Percentiles rank a stretch among this genome's conserved stretches.
These are phyloP conservation scores for Erethizon dorsatum DNA, from an alignment of 2,797 vertebrate genomes.

Conservation along the genomic window DNA sequence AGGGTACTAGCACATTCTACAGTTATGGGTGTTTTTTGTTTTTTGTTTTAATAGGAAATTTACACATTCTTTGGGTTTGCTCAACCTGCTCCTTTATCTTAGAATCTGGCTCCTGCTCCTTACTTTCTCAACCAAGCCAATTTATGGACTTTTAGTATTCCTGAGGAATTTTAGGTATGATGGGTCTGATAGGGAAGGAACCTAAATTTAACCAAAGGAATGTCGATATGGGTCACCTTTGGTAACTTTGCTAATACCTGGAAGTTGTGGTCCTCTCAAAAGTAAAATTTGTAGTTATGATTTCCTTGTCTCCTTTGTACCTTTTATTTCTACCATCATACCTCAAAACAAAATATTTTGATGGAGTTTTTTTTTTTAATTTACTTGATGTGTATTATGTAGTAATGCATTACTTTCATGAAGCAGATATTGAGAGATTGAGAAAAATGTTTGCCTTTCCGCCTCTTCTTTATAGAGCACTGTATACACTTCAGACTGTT, in stretches of 20 bases:
- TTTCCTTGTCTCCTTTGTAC: neutral
- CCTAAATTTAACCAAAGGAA: neutral
- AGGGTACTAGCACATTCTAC: neutral
- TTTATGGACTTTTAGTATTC: neutral
- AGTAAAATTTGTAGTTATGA: neutral
- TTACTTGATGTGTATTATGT: neutral
- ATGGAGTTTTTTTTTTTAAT: neutral
- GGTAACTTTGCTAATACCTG: neutral
- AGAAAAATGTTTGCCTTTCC: neutral
- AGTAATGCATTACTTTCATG: constrained; percentile 33
- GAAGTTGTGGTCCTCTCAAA: neutral
- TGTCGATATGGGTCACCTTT: neutral
- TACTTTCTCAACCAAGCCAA: neutral
- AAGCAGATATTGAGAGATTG: neutral
- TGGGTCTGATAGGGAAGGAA: neutral
- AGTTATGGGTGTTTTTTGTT: neutral
- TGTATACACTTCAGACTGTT: neutral
- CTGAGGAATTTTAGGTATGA: neutral
- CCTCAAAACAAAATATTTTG: neutral
- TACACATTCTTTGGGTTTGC: neutral
- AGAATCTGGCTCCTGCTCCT: neutral
- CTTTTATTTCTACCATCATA: neutral
- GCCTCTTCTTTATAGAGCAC: neutral
- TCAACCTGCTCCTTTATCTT: neutral
- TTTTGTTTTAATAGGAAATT: neutral